Evolutionary conservation across 2,797 vertebrate species (phyloP), one percentile per base, ranked within the genome.

Genomic region (Diplodus sargus): DNA sequence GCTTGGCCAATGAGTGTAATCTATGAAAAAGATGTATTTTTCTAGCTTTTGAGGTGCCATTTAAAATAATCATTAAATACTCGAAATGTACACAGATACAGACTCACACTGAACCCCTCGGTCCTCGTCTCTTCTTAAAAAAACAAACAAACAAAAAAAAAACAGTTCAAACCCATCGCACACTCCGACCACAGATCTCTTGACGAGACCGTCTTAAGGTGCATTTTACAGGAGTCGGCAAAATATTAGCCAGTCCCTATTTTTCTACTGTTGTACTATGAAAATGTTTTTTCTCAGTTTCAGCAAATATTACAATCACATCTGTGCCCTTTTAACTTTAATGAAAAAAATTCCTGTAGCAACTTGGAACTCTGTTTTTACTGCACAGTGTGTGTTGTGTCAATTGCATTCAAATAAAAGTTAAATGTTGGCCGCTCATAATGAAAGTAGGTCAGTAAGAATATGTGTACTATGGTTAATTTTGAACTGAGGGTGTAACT

Each of bases 211-310:
- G 47, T 88, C 71, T 77, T 77, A 74, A 79, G 70, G 81, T 90
- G 81, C 78, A 86, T 93, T 91, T 91, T 90, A 85, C 72, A 85
- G 56, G 57, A 73, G 74, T 85, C 70, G 17, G 83, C 61, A 71
- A 76, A 61, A 87, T 84, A 76, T 72, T 69, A 74, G 30, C 57
- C 79, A 61, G 70, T 60, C 66, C 68, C 79, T 92, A 86, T 91
- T 93, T 94, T 94, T 92, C 66, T 92, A 92, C 86, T 84, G 56
- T 88, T 89, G 90, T 86, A 79, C 52, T 77, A 85, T 76, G 25
- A 84, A 90, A 88, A 88, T 76, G 56, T 68, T 62, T 68, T 62
- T 85, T 83, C 42, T 85, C 76, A 30, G 47, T 83, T 70, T 84
- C 42, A 68, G 39, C 51, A 54, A 18, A 68, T 23, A 23, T 61